These are phyloP conservation scores for Limenitis arthemis DNA, from an alignment of 2,888 invertebrate species.

Conservation along the genomic window DNA sequence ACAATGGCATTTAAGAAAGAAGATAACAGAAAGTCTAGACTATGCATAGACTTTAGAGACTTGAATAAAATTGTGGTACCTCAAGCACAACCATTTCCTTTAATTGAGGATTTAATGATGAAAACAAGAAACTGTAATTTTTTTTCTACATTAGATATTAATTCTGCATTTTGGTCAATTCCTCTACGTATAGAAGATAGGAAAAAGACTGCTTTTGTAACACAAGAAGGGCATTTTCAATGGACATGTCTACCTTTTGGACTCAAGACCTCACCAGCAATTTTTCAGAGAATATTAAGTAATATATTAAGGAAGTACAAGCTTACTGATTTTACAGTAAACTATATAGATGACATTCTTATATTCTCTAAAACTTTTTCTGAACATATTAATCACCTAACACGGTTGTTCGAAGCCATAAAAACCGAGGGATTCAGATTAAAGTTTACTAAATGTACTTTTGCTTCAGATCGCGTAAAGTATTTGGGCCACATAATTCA, in stretches of 20 bases:
- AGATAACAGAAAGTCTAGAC: constrained; percentile 28
- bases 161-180: constrained; percentile 45
- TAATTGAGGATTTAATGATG: constrained; percentile 13
- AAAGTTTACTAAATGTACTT: constrained; percentile 23
- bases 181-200: constrained; percentile 35
- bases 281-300: constrained; percentile 38
- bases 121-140: too few relatives aligned
- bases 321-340: constrained; percentile 16
- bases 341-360: constrained; percentile 19
- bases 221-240: constrained; percentile 26
- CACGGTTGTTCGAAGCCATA: constrained; percentile 18
- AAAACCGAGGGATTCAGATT: constrained; percentile 20
- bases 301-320: constrained; percentile 28
- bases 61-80: constrained; percentile 6
- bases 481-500: constrained; percentile 25
- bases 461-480: constrained; percentile 21
- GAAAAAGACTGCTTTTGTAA: constrained; percentile 36
- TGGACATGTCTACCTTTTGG: constrained; percentile 40
- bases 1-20: constrained; percentile 27
- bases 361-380: constrained; percentile 20
- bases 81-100: constrained; percentile 3
- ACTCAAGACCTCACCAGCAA: constrained; percentile 38
- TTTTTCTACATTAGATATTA: too few relatives aligned
- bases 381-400: constrained; percentile 19
- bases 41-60: constrained; percentile 22